Evolutionary conservation across 2,797 vertebrate genomes (phyloP), one percentile per base, ranked within the genome.

Genomic region (Haliaeetus vocifer): DNA sequence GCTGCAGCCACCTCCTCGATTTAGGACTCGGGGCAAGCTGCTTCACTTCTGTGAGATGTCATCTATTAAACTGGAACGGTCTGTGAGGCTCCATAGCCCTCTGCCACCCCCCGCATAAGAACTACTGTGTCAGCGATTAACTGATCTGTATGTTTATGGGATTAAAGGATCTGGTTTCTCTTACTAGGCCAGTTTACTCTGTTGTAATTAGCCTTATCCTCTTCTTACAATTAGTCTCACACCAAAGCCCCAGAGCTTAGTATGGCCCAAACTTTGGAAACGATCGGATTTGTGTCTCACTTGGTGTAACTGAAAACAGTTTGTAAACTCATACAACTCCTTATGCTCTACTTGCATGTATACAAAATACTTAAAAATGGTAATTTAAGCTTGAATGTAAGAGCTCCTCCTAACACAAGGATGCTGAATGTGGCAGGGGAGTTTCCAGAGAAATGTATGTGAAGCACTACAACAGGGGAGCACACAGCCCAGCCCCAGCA

Each of bases 151-250:
- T 71, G 56, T 74, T 97, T 93, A 90, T 6, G 6, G 55, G 93
- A 95, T 96, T 96, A 94, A 90, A 70, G 73, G 90, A 94, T 92
- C 88, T 75, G 50, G 28, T 88, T 93, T 92, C 82, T 79, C 62
- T 81, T 81, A 79, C 52, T 47, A 79, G 83, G 66, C 90, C 86
- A 96, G 74, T 93, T 96, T 94, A 92, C 86, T 53, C 66, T 93
- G 58, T 47, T 86, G 86, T 86, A 93, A 97, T 94, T 96, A 96
- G 59, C 74, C 35, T 90, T 75, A 94, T 75, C 88, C 63, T 89
- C 52, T 5, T 87, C 42, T 93, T 80, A 81, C 49, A 76, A 73
- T 86, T 92, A 94, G 44, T 44, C 45, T 66, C 42, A 76, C 70
- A 88, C 35, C 20, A 89, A 88, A 94, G 63, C 28, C 65, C 73